phyloP scores from a whole-genome alignment of 2,797 vertebrate species.

The Picus viridis region DNA sequence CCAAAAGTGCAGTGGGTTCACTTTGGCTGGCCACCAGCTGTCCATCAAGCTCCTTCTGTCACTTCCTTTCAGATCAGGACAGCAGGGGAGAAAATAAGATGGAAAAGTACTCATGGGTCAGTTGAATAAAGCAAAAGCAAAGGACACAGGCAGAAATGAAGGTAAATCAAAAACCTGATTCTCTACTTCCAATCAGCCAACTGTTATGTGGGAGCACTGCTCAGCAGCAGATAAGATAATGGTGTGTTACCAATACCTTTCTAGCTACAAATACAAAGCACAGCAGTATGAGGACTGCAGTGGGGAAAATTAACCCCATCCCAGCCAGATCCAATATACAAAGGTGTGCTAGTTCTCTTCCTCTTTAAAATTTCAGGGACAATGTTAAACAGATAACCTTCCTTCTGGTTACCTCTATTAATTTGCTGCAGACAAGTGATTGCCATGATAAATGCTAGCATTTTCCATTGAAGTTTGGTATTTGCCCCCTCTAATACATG shows the following conservation, averaged over 20 bases:
- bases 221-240: background rate
- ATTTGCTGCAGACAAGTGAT: background rate
- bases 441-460: background rate
- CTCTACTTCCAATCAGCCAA: background rate
- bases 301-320: background rate
- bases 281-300: background rate
- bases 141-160: background rate
- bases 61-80: background rate
- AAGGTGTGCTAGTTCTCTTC: background rate
- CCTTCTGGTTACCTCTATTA: background rate
- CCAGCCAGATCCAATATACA: background rate
- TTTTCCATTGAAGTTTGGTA: background rate
- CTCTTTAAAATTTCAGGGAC: background rate
- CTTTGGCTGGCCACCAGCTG: background rate
- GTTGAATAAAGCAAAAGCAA: background rate
- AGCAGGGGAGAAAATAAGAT: background rate
- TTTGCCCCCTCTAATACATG: background rate
- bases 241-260: background rate
- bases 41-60: background rate
- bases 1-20: background rate
- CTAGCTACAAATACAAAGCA: background rate
- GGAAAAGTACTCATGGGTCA: background rate
- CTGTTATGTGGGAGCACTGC: background rate
- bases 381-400: background rate
- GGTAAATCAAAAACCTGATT: background rate